Base-by-base conservation (phyloP, 2,797 vertebrate species). In the Channallabes apus region DNA sequence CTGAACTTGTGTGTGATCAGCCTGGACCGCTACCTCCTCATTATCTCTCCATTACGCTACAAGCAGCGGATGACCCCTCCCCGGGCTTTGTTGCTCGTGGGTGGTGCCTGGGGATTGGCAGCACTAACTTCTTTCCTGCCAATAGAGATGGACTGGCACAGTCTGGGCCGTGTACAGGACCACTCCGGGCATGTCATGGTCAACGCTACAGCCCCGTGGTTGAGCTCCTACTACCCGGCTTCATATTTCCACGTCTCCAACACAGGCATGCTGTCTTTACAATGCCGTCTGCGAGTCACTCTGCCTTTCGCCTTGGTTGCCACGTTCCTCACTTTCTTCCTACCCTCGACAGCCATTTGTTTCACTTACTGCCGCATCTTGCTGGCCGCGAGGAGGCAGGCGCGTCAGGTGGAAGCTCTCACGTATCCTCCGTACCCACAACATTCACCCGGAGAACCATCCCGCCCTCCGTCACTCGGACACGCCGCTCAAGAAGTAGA, bases 361-460 rank as follows among this genome's bases (percentile, higher is more conserved):
- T 99, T 99, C 94, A 99, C 98, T 89, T 99, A 99, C 93, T 98
- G 97, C 91, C 95, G 96, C 88, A 99, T 99, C 88, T 95, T 99
- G 54, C 92, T 97, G 93, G 97, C 96, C 0, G 98, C 98, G 1
- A 94, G 96, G 82, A 96, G 94, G 89, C 98, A 99, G 84, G 98
- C 97, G 0, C 93, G 96, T 87, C 96, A 97, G 90, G 98, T 99
- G 72, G 97, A 97, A 0, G 97, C 96, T 0, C 91, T 99, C 62
- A 90, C 95, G 76, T 93, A 95, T 89, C 95, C 95, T 2, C 93
- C 93, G 0, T 91, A 94, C 82, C 94, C 94, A 0, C 93, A 94
- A n/a, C 93, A 90, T 14, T 95, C 94, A 51, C 91, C 92, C 0
- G 94, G 93, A 68, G 94, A 94, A 83, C 94, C 93, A 0, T 95